Evolutionary conservation across 1,140 invertebrate genomes (phyloP).

Genomic region (Atta colombica): DNA sequence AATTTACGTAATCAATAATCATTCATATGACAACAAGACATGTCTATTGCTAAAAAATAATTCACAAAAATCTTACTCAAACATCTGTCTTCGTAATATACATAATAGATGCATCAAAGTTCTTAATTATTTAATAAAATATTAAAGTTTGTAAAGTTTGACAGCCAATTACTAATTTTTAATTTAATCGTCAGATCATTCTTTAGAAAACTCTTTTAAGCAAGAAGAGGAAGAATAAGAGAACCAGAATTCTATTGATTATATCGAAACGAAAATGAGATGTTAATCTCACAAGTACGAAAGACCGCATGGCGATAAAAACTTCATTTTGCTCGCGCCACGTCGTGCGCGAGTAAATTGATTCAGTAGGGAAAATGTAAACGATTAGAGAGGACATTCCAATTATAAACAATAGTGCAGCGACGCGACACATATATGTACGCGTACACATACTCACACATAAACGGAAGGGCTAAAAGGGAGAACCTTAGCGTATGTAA

Average conservation of each 20-base stretch:
- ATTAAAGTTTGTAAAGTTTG: constrained; percentile 7
- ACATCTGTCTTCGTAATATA: not conserved
- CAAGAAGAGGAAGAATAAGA: not conserved
- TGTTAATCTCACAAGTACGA: constrained; percentile 3
- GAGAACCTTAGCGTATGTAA: constrained; percentile 69
- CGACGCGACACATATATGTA: not conserved
- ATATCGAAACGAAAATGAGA: constrained; percentile 17
- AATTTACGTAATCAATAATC: constrained; percentile 23
- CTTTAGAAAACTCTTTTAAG: not conserved
- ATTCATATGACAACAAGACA: not conserved
- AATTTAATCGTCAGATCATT: not conserved
- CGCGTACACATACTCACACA: not conserved
- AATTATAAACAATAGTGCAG: constrained; percentile 52
- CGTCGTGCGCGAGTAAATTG: constrained; percentile 59
- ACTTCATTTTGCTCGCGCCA: constrained; percentile 1
- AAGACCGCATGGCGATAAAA: not conserved
- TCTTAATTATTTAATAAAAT: constrained; percentile 11
- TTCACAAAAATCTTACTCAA: not conserved
- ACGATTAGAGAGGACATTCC: constrained; percentile 67
- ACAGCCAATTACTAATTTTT: not conserved
- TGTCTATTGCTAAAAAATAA: not conserved
- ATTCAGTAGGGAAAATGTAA: constrained; percentile 76
- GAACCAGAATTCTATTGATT: constrained; percentile 13
- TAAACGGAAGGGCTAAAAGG: constrained; percentile 32
- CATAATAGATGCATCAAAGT: not conserved